Conservation (phyloP, 2,113 vertebrate genomes). For the Vireo altiloquus region DNA sequence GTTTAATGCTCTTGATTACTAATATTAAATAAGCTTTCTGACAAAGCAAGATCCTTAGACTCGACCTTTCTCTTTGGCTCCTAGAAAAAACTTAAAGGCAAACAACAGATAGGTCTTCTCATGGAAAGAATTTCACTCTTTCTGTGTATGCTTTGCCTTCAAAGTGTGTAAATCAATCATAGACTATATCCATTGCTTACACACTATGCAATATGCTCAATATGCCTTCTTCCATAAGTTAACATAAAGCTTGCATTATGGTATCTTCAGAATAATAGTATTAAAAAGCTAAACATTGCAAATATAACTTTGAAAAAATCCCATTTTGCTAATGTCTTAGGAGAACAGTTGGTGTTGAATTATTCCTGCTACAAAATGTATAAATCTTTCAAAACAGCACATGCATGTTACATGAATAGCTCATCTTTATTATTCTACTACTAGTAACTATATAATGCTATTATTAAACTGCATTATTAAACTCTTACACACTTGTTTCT, state of each 20-base stretch:
- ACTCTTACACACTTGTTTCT: neutral
- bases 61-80: neutral
- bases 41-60: neutral
- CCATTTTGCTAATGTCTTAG: neutral
- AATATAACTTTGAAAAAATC: neutral
- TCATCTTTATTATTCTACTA: neutral
- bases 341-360: neutral
- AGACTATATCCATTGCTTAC: neutral
- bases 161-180: neutral
- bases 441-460: neutral
- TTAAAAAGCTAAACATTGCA: neutral
- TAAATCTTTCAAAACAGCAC: neutral
- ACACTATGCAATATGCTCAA: neutral
- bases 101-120: neutral
- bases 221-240: neutral
- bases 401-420: neutral
- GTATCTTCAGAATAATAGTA: neutral
- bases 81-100: neutral
- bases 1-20: neutral
- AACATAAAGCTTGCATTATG: neutral
- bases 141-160: neutral
- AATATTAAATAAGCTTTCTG: neutral
- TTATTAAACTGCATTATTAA: neutral
- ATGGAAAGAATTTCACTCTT: neutral
- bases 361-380: neutral